Evolutionary conservation across 1,140 invertebrate species (phyloP).

Genomic region (Sinella curviseta): DNA sequence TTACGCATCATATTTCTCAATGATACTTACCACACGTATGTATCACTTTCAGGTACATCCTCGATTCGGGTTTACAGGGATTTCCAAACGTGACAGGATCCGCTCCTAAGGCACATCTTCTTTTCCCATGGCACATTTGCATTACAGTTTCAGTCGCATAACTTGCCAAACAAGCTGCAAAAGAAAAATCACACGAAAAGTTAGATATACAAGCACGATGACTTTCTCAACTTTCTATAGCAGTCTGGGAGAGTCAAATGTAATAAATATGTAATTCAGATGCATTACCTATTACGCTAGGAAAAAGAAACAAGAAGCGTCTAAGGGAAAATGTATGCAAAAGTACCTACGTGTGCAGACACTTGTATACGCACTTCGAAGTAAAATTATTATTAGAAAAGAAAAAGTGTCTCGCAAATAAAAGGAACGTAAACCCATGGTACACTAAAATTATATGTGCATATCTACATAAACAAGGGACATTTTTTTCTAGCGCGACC

Average conservation of each 20-base stretch:
- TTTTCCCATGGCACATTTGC: slow-evolving; percentile 83
- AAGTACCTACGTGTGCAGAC: too few species aligned
- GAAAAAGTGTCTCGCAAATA: too few species aligned
- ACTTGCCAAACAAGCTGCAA: slow-evolving; percentile 78
- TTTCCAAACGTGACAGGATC: slow-evolving; percentile 82
- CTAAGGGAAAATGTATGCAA: not conserved
- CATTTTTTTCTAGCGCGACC: not conserved
- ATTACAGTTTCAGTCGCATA: slow-evolving; percentile 86
- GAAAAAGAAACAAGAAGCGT: too few species aligned
- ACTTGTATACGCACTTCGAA: too few species aligned
- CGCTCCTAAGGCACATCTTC: slow-evolving; percentile 74
- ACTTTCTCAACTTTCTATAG: not conserved
- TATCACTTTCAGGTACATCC: slow-evolving; percentile 86
- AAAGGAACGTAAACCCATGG: too few species aligned
- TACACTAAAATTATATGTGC: too few species aligned
- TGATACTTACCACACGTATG: slow-evolving; percentile 86
- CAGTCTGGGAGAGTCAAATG: not conserved
- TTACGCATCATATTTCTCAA: too few species aligned
- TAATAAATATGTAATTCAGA: not conserved
- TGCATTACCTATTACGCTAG: not conserved
- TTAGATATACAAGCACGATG: not conserved
- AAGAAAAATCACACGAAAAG: slow-evolving; percentile 38
- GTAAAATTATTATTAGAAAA: too few species aligned
- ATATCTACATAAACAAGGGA: not conserved
- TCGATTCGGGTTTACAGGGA: slow-evolving; percentile 76